These are phyloP conservation scores for Papio anubis DNA, from an alignment of 2,113 vertebrate species.

Conservation along the genomic window DNA sequence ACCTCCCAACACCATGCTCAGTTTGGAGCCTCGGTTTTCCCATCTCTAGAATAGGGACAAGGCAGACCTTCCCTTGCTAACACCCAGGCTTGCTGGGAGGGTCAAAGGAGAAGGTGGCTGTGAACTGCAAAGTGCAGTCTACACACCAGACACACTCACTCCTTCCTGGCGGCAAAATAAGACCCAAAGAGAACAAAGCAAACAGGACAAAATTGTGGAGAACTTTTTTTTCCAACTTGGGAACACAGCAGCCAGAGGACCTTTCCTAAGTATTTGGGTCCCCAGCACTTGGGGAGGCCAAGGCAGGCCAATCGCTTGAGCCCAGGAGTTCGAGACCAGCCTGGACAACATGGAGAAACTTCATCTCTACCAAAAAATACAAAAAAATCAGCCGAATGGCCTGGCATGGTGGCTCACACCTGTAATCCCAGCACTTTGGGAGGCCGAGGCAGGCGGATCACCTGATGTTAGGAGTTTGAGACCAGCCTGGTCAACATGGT, in stretches of 20 bases:
- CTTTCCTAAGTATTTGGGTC: not conserved
- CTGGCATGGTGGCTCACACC: not conserved
- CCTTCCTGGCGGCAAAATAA: not conserved
- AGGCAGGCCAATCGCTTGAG: too few species aligned
- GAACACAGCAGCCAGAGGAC: not conserved
- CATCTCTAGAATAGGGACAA: not conserved
- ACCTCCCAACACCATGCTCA: accelerated
- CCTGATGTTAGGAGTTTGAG: too few species aligned
- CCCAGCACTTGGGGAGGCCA: too few species aligned
- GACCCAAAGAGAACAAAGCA: not conserved
- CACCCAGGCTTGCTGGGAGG: not conserved
- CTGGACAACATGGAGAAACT: too few species aligned
- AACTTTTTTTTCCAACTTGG: not conserved
- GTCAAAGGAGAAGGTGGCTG: not conserved
- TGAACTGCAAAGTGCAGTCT: not conserved
- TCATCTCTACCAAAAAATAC: too few species aligned
- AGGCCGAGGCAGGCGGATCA: too few species aligned
- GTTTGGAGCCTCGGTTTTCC: not conserved
- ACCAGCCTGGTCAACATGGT: too few species aligned
- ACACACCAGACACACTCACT: not conserved
- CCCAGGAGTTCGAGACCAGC: too few species aligned
- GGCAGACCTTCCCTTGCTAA: not conserved
- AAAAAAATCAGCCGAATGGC: not conserved
- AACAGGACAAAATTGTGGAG: not conserved
- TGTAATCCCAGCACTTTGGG: too few species aligned